Conservation (phyloP, 2,888 invertebrate species). For the Lithophane ornitopus region DNA sequence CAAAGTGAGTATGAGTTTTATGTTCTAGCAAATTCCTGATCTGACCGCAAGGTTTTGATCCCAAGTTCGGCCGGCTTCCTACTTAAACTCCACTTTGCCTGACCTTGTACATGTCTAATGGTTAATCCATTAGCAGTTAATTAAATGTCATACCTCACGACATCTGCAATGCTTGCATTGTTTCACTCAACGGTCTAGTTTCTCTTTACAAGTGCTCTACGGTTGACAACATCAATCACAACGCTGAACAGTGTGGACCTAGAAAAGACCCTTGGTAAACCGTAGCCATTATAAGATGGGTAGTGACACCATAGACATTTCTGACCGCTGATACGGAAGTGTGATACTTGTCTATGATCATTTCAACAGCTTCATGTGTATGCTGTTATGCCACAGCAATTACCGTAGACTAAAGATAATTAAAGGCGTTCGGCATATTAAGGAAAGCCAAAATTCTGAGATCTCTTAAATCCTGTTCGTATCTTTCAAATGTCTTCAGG, state of each 20-base stretch:
- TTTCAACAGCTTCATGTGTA: background rate
- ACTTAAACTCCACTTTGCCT: background rate
- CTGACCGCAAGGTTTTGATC: background rate
- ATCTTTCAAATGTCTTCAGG: background rate
- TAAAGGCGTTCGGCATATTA: background rate
- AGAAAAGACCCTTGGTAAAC: background rate
- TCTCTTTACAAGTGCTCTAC: background rate
- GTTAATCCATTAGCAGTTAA: background rate
- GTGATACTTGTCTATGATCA: background rate
- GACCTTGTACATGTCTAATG: background rate
- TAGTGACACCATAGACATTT: background rate
- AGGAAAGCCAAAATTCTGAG: background rate
- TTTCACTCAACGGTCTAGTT: background rate
- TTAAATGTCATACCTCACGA: background rate
- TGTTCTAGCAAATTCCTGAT: background rate
- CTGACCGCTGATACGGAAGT: background rate
- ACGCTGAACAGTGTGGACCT: background rate
- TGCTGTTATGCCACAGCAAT: background rate
- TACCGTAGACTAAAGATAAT: background rate
- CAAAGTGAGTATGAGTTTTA: background rate
- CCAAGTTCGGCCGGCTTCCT: too few species aligned
- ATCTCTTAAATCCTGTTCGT: background rate
- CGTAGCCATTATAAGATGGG: background rate
- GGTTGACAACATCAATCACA: background rate
- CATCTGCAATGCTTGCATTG: background rate